Percentiles rank a stretch among this genome's conserved stretches.
phyloP scores from a whole-genome alignment of 1,140 invertebrate genomes.

The Zaprionus camerounensis region DNA sequence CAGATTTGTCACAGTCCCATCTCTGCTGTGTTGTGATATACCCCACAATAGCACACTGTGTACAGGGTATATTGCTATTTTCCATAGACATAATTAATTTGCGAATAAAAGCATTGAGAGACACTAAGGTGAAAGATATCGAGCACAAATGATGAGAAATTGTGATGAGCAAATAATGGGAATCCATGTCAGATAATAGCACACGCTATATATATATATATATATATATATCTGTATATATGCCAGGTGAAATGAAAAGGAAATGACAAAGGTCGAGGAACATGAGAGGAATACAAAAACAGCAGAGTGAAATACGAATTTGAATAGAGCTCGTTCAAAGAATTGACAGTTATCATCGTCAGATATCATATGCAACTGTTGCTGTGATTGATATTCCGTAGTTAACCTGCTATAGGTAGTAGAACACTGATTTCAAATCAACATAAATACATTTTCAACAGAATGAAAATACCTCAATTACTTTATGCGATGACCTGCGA shows the following conservation, averaged over 20 bases:
- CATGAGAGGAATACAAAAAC: no score
- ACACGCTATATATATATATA: not conserved
- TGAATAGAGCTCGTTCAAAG: not conserved
- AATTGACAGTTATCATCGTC: not conserved
- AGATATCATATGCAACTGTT: not conserved
- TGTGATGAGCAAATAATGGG: not conserved
- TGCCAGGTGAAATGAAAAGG: not conserved
- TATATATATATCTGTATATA: not conserved
- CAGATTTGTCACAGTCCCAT: not conserved
- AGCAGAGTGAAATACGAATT: not conserved
- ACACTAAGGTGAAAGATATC: not conserved
- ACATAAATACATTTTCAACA: no score
- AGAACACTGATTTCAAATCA: no score
- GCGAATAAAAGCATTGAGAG: slow-evolving; percentile 1
- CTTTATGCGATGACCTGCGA: no score
- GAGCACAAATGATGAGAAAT: not conserved
- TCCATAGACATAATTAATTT: slow-evolving; percentile 10
- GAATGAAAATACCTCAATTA: no score
- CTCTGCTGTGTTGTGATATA: not conserved
- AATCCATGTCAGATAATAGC: not conserved
- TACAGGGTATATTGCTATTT: slow-evolving; percentile 1
- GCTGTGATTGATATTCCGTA: not conserved
- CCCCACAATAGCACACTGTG: not conserved
- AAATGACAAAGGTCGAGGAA: no score
- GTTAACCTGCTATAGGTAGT: no score